Evolutionary conservation across 2,797 vertebrate genomes (phyloP).

Genomic region (Parauchenoglanis punctatus): DNA sequence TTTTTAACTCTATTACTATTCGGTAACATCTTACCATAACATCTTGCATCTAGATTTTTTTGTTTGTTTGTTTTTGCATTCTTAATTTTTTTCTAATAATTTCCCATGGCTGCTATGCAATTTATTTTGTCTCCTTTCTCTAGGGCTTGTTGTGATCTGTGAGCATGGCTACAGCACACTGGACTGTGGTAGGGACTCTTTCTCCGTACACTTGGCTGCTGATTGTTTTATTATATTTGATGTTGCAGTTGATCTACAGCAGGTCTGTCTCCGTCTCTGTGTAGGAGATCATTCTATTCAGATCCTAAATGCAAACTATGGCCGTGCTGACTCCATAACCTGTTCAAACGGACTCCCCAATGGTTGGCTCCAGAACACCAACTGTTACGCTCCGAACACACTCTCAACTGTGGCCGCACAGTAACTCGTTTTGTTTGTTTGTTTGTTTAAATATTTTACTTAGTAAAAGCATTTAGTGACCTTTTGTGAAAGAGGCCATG

Average conservation of each 20-base stretch:
- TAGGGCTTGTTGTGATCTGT: too few species aligned
- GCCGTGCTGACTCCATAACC: not conserved
- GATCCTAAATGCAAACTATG: not conserved
- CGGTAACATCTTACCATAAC: too few species aligned
- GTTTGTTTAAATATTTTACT: not conserved
- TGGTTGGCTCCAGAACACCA: not conserved
- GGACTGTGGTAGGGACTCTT: too few species aligned
- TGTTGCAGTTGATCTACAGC: not conserved
- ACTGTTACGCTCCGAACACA: slow-evolving; percentile 2
- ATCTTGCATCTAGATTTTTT: too few species aligned
- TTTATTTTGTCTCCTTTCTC: too few species aligned
- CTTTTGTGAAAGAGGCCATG: too few species aligned
- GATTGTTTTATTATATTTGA: not conserved
- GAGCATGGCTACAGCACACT: too few species aligned
- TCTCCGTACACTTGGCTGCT: too few species aligned
- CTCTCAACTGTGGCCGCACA: not conserved
- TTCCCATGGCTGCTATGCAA: too few species aligned
- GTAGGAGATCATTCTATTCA: not conserved
- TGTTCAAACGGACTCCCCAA: not conserved
- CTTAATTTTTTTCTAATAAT: too few species aligned
- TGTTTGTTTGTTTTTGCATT: too few species aligned
- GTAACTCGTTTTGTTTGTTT: not conserved
- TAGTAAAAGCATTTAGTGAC: not conserved
- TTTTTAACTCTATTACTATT: too few species aligned
- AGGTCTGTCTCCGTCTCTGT: not conserved